These are phyloP conservation scores for Mythimna loreyi DNA, from an alignment of 2,888 invertebrate species.

Conservation along the genomic window DNA sequence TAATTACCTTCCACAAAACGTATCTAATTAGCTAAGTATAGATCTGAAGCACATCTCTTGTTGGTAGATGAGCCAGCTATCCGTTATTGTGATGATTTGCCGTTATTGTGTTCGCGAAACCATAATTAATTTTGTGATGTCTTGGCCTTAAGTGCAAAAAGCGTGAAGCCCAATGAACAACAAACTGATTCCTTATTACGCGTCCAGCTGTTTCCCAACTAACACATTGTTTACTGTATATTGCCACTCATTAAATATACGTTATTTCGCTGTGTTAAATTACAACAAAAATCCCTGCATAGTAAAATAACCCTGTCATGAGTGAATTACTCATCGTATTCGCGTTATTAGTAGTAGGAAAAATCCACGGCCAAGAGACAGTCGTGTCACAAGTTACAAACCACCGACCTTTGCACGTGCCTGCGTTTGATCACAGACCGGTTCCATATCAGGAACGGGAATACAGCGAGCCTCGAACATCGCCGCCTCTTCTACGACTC, in stretches of 20 bases:
- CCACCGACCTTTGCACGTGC: slow-evolving; percentile 45
- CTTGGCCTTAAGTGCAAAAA: slow-evolving; percentile 81
- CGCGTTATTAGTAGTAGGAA: slow-evolving; percentile 69
- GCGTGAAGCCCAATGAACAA: slow-evolving; percentile 74
- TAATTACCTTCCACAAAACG: neutral
- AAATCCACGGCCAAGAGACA: slow-evolving; percentile 69
- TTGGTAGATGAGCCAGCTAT: slow-evolving; percentile 8
- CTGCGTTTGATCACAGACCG: slow-evolving; percentile 51
- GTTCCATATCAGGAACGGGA: slow-evolving; percentile 51
- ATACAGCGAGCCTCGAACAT: slow-evolving; percentile 32
- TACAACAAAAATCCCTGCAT: slow-evolving; percentile 6
- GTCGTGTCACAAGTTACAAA: slow-evolving; percentile 63
- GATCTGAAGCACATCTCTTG: neutral
- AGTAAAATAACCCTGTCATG: slow-evolving; percentile 67
- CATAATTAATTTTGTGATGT: slow-evolving; percentile 55
- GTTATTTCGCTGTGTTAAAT: slow-evolving; percentile 24
- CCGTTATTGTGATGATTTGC: slow-evolving; percentile 41
- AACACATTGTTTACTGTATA: slow-evolving; percentile 68
- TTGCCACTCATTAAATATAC: slow-evolving; percentile 49
- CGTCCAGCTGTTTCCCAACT: slow-evolving; percentile 74
- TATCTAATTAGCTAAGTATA: neutral
- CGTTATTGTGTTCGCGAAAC: slow-evolving; percentile 49
- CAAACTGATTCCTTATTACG: slow-evolving; percentile 76
- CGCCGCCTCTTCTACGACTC: slow-evolving; percentile 47
- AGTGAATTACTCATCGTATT: slow-evolving; percentile 71